These are phyloP conservation scores for Pseudochaenichthys georgianus DNA, from an alignment of 2,797 vertebrate species.

Conservation along the genomic window DNA sequence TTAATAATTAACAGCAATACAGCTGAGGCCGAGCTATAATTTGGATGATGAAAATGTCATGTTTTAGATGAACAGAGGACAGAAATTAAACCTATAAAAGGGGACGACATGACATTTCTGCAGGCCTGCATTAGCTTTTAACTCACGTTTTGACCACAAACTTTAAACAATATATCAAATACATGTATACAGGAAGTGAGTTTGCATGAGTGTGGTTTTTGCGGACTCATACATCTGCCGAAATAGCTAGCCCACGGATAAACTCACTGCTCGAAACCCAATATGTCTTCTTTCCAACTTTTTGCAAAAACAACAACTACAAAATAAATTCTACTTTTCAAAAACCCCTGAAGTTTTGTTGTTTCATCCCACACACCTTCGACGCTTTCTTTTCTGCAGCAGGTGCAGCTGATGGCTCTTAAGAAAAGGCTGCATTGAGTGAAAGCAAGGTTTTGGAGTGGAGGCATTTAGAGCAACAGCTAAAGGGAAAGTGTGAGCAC, in stretches of 20 bases:
- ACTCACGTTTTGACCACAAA: background rate
- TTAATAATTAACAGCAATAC: conserved; percentile 70
- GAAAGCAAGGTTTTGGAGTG: conserved; percentile 1
- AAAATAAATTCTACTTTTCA: background rate
- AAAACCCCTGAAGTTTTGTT: conserved; percentile 3
- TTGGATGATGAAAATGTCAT: conserved; percentile 23
- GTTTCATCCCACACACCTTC: background rate
- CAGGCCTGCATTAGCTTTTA: background rate
- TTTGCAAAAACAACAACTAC: too few species aligned
- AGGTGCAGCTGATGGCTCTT: conserved; percentile 19
- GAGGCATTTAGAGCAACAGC: background rate
- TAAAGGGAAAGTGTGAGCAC: background rate
- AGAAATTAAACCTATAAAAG: background rate
- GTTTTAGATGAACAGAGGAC: conserved; percentile 13
- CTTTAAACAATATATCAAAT: background rate
- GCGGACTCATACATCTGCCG: conserved; percentile 26
- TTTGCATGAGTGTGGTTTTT: conserved; percentile 10
- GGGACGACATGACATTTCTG: background rate
- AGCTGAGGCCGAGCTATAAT: conserved; percentile 43
- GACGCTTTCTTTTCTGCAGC: conserved; percentile 10
- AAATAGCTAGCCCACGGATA: conserved; percentile 5
- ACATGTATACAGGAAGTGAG: background rate
- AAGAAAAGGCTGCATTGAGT: background rate
- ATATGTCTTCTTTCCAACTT: background rate
- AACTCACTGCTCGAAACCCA: conserved; percentile 1